phyloP scores from a whole-genome alignment of 2,888 invertebrate genomes.

The Auanema freiburgensis region DNA sequence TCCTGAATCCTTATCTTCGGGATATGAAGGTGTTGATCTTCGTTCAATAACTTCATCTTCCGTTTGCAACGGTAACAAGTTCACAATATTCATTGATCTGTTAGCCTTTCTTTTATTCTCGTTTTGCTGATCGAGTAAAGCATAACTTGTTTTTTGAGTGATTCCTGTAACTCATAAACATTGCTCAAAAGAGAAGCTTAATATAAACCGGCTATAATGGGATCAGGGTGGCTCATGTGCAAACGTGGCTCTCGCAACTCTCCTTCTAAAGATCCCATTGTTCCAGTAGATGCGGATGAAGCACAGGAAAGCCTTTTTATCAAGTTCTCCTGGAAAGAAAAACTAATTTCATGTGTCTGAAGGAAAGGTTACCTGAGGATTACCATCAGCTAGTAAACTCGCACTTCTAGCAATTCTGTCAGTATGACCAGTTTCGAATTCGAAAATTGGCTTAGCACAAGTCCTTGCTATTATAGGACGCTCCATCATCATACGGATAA shows the following conservation, averaged over 20 bases:
- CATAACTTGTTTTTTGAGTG: slow-evolving; percentile 12
- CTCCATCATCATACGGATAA: slow-evolving; percentile 14
- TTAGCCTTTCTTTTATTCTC: slow-evolving; percentile 11
- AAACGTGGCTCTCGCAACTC: slow-evolving; percentile 18
- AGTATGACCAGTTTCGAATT: slow-evolving; percentile 9
- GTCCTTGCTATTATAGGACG: slow-evolving; percentile 14
- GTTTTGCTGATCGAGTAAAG: slow-evolving; percentile 17
- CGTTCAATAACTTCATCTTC: slow-evolving; percentile 41
- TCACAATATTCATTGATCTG: slow-evolving; percentile 16
- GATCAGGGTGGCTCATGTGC: slow-evolving; percentile 18
- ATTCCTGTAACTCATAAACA: slow-evolving; percentile 15
- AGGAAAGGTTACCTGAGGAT: not conserved
- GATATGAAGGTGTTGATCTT: slow-evolving; percentile 41
- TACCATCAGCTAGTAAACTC: slow-evolving; percentile 14
- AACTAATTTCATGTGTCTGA: not conserved
- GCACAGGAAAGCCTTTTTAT: slow-evolving; percentile 15
- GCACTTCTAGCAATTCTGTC: slow-evolving; percentile 19
- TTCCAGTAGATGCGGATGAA: slow-evolving; percentile 19
- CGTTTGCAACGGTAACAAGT: slow-evolving; percentile 16
- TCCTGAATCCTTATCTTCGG: slow-evolving; percentile 36
- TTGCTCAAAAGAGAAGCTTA: not conserved
- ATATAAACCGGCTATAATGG: slow-evolving; percentile 12
- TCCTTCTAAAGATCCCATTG: slow-evolving; percentile 19
- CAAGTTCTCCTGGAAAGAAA: not conserved
- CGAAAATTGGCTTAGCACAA: slow-evolving; percentile 12